These are phyloP conservation scores for Triplophysa tibetana DNA, from an alignment of 2,113 vertebrate genomes.

Conservation along the genomic window DNA sequence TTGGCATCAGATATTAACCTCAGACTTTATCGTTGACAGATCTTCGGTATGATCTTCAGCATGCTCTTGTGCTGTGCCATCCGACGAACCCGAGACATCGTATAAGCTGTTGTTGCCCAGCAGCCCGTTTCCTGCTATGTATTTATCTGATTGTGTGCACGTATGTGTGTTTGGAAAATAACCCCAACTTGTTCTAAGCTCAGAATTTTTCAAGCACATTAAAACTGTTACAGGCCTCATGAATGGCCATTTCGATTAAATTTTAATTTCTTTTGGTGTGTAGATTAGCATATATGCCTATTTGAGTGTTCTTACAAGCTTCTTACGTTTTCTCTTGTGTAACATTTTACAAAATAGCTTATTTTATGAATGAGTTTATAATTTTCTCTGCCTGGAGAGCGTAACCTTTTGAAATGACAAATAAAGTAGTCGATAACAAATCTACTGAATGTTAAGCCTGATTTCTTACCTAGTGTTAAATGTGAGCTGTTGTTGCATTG, in stretches of 20 bases:
- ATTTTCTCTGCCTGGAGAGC: not conserved
- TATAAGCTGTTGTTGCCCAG: constrained; percentile 59
- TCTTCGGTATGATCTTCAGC: constrained; percentile 97
- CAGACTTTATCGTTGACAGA: constrained; percentile 68
- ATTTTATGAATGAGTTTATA: constrained; percentile 1
- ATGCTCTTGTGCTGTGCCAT: constrained; percentile 94
- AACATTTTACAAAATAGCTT: constrained; percentile 5
- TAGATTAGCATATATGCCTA: not conserved
- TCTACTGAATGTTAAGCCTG: not conserved
- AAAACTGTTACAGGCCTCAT: constrained; percentile 23
- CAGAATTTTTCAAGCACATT: not conserved
- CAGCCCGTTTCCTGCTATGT: constrained; percentile 20
- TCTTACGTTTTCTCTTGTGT: not conserved
- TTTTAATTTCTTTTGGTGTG: constrained; percentile 13
- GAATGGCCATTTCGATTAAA: not conserved
- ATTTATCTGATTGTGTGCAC: constrained; percentile 19
- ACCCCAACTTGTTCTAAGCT: not conserved
- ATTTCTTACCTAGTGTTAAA: not conserved
- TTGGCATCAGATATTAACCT: not conserved
- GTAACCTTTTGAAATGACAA: constrained; percentile 13
- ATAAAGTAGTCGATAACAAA: constrained; percentile 35
- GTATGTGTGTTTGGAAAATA: not conserved
- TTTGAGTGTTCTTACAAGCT: not conserved
- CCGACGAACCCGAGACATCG: constrained; percentile 83
- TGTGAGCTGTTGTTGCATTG: not conserved